Evolutionary conservation across 2,113 vertebrate species (phyloP).

Genomic region (Pituophis catenifer): DNA sequence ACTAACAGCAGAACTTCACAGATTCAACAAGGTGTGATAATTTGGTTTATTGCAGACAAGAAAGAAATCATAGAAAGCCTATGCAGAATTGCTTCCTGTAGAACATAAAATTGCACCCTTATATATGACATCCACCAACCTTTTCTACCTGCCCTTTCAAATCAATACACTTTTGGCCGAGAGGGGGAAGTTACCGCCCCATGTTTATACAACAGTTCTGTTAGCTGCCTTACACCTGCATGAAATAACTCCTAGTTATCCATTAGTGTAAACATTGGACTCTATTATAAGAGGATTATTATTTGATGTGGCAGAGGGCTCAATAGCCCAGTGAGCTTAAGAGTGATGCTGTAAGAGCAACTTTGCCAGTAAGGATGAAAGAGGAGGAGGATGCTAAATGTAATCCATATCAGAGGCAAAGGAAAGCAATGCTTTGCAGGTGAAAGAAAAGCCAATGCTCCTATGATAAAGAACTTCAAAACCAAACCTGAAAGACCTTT

Average conservation of each 20-base stretch:
- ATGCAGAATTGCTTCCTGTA: not conserved
- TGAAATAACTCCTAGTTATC: not conserved
- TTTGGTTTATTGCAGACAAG: not conserved
- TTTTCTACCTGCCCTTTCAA: not conserved
- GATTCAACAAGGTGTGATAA: not conserved
- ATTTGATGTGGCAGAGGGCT: not conserved
- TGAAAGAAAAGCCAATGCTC: not conserved
- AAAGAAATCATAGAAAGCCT: not conserved
- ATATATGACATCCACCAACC: not conserved
- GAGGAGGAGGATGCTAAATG: not conserved
- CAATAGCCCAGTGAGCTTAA: not conserved
- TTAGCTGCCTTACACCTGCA: not conserved
- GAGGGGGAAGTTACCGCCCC: not conserved
- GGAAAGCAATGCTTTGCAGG: not conserved
- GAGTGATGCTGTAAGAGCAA: not conserved
- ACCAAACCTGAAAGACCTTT: not conserved
- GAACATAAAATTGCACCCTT: not conserved
- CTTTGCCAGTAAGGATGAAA: not conserved
- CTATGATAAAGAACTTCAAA: not conserved
- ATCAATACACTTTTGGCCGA: not conserved
- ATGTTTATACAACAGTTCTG: not conserved
- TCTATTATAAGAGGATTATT: not conserved
- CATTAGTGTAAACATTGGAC: not conserved
- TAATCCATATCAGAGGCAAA: not conserved
- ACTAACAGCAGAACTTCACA: not conserved